These are phyloP conservation scores for Tragopan temminckii DNA, from an alignment of 2,797 vertebrate genomes.

Conservation along the genomic window DNA sequence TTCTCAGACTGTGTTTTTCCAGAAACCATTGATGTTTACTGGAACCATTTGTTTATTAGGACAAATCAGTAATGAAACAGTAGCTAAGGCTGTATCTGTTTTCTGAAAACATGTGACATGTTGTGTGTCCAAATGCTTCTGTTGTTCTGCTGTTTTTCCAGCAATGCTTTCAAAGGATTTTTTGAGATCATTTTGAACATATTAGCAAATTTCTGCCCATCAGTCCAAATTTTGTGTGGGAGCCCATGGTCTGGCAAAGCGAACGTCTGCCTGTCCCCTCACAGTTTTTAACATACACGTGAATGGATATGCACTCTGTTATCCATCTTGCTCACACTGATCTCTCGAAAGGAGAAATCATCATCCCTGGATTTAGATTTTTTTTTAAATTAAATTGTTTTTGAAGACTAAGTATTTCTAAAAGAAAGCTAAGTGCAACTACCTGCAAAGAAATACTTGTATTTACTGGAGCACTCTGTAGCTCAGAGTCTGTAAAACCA, in stretches of 20 bases:
- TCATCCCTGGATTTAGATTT: not conserved
- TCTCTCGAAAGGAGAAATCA: not conserved
- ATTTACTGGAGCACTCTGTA: not conserved
- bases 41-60: not conserved
- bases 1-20: not conserved
- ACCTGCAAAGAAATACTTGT: not conserved
- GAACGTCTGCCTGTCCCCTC: not conserved
- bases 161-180: not conserved
- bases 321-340: not conserved
- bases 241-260: not conserved
- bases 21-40: not conserved
- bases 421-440: not conserved
- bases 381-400: not conserved
- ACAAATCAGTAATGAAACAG: not conserved
- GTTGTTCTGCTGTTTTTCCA: not conserved
- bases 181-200: not conserved
- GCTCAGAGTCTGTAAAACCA: not conserved
- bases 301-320: not conserved
- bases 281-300: accelerated
- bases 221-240: not conserved
- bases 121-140: not conserved
- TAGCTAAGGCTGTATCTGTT: not conserved
- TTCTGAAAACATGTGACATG: not conserved
- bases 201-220: not conserved
- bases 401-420: not conserved